A percentile compares a stretch with the other conserved stretches of the same genome.
Conservation (phyloP, 2,113 vertebrate species). For the Caranx melampygus region DNA sequence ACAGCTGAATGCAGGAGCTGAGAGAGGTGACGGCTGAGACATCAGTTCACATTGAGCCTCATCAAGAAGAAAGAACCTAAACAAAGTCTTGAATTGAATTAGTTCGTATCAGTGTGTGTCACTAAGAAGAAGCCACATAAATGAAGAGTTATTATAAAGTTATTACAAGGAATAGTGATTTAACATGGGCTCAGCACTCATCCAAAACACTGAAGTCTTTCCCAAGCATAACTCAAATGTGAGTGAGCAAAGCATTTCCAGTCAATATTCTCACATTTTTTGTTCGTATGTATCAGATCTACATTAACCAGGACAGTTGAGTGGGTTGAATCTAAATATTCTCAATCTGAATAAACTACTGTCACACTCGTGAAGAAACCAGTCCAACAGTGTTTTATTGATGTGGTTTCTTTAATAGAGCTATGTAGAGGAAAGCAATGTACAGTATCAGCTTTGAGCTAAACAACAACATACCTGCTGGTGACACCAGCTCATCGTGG, state of each 20-base stretch:
- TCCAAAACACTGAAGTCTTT: too few species aligned
- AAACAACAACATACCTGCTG: neutral
- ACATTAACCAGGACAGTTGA: neutral
- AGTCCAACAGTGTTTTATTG: neutral
- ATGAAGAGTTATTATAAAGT: too few species aligned
- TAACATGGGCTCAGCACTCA: neutral
- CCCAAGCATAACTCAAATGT: neutral
- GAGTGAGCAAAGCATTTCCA: too few species aligned
- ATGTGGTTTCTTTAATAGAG: neutral
- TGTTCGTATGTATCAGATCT: too few species aligned
- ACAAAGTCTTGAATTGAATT: neutral
- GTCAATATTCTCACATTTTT: neutral
- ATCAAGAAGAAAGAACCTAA: neutral
- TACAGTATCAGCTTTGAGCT: neutral
- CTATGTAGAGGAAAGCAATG: neutral
- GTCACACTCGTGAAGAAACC: neutral
- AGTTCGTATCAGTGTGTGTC: too few species aligned
- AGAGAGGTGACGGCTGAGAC: neutral
- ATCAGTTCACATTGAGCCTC: neutral
- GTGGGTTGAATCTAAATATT: neutral
- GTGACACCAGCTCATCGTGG: neutral
- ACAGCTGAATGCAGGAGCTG: conserved; percentile 11
- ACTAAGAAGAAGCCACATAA: neutral
- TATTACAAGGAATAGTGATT: conserved; percentile 1
- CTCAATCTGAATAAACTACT: neutral